These are phyloP conservation scores for Aphelocoma coerulescens DNA, from an alignment of 2,113 vertebrate genomes.

Conservation along the genomic window DNA sequence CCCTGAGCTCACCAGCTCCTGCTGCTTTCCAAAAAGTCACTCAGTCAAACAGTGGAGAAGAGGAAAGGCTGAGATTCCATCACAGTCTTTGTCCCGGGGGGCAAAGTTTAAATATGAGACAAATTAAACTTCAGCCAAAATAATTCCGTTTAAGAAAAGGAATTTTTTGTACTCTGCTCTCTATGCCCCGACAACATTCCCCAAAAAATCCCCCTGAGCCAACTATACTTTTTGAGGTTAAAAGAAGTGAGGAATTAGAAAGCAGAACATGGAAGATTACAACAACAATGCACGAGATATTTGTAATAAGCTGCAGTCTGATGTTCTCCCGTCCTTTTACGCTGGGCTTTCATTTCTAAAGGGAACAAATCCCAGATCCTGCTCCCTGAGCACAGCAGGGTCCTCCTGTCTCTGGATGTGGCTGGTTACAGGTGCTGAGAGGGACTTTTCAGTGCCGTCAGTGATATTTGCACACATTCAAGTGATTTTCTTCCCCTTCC, in stretches of 20 bases:
- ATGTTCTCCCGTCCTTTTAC: neutral
- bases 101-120: neutral
- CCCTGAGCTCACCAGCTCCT: neutral
- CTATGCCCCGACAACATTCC: neutral
- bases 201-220: neutral
- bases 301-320: neutral
- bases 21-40: neutral
- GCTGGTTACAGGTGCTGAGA: neutral
- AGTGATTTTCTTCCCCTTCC: neutral
- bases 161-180: neutral
- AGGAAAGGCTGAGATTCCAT: neutral
- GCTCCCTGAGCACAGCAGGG: neutral
- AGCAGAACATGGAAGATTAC: neutral
- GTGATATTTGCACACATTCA: neutral
- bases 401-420: neutral
- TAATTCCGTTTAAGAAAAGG: neutral
- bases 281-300: neutral
- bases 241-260: neutral
- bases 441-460: neutral
- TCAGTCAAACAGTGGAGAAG: neutral
- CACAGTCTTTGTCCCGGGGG: neutral
- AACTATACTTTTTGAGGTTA: neutral
- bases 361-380: neutral
- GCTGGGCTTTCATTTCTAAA: neutral
- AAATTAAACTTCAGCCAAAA: neutral